Evolutionary conservation across 2,113 vertebrate genomes (phyloP), one percentile per base, ranked within the genome.

Genomic region (Zapornia atra): DNA sequence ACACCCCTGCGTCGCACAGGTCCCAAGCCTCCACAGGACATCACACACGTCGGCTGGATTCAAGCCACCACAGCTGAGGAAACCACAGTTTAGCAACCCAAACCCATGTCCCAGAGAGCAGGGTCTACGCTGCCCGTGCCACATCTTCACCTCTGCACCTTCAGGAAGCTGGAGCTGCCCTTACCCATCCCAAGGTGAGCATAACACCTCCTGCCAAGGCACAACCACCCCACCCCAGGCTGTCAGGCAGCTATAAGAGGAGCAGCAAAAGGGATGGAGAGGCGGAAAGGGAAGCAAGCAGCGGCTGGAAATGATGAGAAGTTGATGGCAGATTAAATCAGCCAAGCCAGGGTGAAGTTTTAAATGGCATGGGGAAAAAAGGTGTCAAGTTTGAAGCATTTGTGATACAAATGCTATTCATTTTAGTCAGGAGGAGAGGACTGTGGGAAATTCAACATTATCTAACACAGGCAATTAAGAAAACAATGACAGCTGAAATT

Each of bases 401-500:
- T 90, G 87, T 92, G 96, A 94, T 83, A 90, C 86, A 93, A 97
- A 93, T 94, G 94, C 82, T 96, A 97, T 97, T 98, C 97, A 96
- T 92, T 95, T 86, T 90, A 93, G 73, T 83, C 78, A 82, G 93
- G 65, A 95, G 91, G 70, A 95, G 95, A 98, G 95, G 95, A 95
- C 86, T 95, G 84, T 97, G 90, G 84, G 97, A 97, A 97, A 98
- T 96, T 87, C 82, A 86, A 10, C 94, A 96, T 96, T 97, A 96
- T 87, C 96, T 97, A 96, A 94, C 93, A 57, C 82, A 91, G 15
- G 96, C 97, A 98, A 98, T 91, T 98, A 98, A 96, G 96, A 93
- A 97, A 97, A 97, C 93, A 97, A 97, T 96, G 95, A 97, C 97
- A 97, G 96, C 95, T 97, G 96, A 97, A 97, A 97, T 96, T 96